These are phyloP conservation scores for Meloidogyne floridensis DNA, from an alignment of 1,140 invertebrate genomes.

Conservation along the genomic window DNA sequence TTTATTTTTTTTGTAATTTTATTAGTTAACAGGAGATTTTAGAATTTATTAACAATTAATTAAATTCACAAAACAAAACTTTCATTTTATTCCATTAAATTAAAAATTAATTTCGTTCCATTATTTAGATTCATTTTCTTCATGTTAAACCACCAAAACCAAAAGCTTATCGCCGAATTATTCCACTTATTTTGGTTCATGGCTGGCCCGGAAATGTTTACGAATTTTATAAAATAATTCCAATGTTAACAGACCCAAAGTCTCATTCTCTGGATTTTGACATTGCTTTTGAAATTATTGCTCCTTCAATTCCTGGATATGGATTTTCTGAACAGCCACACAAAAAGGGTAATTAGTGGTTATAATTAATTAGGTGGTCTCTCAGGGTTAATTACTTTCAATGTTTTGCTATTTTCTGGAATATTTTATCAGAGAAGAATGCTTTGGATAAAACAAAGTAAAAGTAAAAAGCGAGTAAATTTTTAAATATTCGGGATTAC, in stretches of 20 bases:
- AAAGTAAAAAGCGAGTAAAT: no score
- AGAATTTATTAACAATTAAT: no score
- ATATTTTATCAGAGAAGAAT: no score
- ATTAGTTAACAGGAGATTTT: no score
- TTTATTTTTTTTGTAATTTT: no score
- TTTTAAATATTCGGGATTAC: no score
- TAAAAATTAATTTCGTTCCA: no score
- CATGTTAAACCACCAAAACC: slow-evolving; percentile 49
- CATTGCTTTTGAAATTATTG: slow-evolving; percentile 79
- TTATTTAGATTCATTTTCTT: slow-evolving; percentile 53
- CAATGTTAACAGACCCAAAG: slow-evolving; percentile 73
- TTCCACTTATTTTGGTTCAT: slow-evolving; percentile 37
- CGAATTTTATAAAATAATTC: slow-evolving; percentile 82
- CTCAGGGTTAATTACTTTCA: no score
- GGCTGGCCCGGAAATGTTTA: slow-evolving; percentile 77
- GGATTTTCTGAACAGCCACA: slow-evolving; percentile 78
- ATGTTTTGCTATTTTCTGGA: no score
- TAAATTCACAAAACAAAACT: no score
- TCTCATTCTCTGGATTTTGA: slow-evolving; percentile 71
- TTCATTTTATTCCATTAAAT: no score
- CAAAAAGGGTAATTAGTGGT: slow-evolving; percentile 58
- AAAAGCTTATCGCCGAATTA: slow-evolving; percentile 25
- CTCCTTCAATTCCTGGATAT: slow-evolving; percentile 81
- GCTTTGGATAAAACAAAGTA: no score
- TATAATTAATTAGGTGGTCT: not conserved